A percentile compares a stretch with the other conserved stretches of the same genome.
These are phyloP conservation scores for Cyphomyrus discorhynchus DNA, from an alignment of 2,113 vertebrate species.

Conservation along the genomic window DNA sequence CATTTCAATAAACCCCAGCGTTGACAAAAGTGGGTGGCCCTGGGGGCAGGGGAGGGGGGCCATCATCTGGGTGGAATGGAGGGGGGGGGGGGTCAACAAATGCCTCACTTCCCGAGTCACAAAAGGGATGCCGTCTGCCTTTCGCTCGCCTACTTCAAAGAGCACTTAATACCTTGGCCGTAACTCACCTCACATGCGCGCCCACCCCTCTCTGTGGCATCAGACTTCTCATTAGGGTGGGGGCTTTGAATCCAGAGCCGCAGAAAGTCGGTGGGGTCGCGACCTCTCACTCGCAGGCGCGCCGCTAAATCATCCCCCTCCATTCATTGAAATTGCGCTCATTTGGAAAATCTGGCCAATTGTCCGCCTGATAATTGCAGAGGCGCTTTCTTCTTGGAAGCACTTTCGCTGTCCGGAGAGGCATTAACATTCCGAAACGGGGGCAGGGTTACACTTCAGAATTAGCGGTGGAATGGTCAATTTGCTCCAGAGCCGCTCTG, in stretches of 20 bases:
- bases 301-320: not conserved
- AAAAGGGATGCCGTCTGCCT: not conserved
- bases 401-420: not conserved
- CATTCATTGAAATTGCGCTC: not conserved
- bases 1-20: slow-evolving; percentile 11
- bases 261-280: not conserved
- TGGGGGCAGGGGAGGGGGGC: not conserved
- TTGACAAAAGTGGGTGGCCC: not conserved
- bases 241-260: not conserved
- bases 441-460: not conserved
- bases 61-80: no score
- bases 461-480: not conserved
- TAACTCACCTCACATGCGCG: not conserved
- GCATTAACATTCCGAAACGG: slow-evolving; percentile 1
- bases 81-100: slow-evolving; percentile 7
- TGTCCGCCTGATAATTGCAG: not conserved
- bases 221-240: not conserved
- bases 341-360: not conserved
- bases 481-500: not conserved
- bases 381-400: not conserved
- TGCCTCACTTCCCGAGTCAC: not conserved
- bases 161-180: not conserved
- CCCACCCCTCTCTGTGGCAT: not conserved
- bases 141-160: not conserved
- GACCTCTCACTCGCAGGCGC: not conserved